phyloP scores from a whole-genome alignment of 2,888 invertebrate species.

The Aporophyla lueneburgensis region DNA sequence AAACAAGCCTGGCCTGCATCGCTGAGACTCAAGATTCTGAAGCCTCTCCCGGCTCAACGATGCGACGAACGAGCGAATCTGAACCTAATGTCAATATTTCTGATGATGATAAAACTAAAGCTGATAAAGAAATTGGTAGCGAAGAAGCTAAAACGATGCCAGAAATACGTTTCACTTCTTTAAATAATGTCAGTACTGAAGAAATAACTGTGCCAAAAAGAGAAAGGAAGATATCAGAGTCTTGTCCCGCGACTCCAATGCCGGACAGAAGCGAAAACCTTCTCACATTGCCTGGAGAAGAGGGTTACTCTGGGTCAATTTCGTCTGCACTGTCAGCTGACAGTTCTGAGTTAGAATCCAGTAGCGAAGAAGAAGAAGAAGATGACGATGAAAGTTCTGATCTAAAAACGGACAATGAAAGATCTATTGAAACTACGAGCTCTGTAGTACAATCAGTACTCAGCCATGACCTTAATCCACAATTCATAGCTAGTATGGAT shows the following conservation, averaged over 20 bases:
- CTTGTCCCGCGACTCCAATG: conserved; percentile 86
- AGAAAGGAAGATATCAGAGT: conserved; percentile 84
- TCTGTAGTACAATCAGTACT: conserved; percentile 90
- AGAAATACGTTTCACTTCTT: conserved; percentile 82
- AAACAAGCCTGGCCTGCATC: conserved; percentile 91
- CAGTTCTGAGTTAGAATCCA: conserved; percentile 86
- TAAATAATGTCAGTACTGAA: conserved; percentile 81
- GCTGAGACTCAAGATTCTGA: conserved; percentile 90
- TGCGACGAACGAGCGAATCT: conserved; percentile 85
- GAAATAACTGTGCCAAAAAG: conserved; percentile 62
- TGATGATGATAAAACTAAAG: conserved; percentile 76
- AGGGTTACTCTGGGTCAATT: conserved; percentile 83
- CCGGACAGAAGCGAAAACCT: conserved; percentile 81
- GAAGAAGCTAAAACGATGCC: conserved; percentile 71
- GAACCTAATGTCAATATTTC: conserved; percentile 79
- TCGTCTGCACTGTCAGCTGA: conserved; percentile 86
- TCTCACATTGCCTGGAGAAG: conserved; percentile 82
- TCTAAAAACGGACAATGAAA: conserved; percentile 85
- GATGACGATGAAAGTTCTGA: conserved; percentile 86
- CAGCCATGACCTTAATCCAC: conserved; percentile 79
- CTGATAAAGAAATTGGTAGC: conserved; percentile 53
- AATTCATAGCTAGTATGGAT: conserved; percentile 81
- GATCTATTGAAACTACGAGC: conserved; percentile 89
- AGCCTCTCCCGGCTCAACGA: conserved; percentile 83
- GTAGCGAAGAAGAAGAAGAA: conserved; percentile 85